A percentile compares a stretch with the other conserved stretches of the same genome.
These are phyloP conservation scores for Sebastes miniatus DNA, from an alignment of 2,797 vertebrate species.

Conservation along the genomic window DNA sequence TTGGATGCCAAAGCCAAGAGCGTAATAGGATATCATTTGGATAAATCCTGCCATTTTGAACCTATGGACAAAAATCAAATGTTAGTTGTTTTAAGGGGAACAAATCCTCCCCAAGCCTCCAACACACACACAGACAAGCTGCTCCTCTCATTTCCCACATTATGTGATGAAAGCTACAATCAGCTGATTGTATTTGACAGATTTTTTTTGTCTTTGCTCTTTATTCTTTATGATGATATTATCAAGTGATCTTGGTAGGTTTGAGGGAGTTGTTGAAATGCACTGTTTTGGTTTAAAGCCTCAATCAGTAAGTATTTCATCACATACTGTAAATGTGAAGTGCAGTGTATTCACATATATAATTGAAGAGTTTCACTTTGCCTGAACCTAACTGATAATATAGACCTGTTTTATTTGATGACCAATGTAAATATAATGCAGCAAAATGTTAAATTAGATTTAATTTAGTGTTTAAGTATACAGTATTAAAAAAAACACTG, in stretches of 20 bases:
- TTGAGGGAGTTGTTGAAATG: neutral
- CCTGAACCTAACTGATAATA: neutral
- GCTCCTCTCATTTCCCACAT: slow-evolving; percentile 7
- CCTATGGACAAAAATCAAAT: slow-evolving; percentile 39
- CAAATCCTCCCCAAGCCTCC: slow-evolving; percentile 15
- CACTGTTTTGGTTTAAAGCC: neutral
- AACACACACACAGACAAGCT: neutral
- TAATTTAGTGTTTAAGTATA: neutral
- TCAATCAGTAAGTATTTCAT: neutral
- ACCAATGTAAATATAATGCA: neutral
- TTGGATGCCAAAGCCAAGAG: slow-evolving; percentile 47
- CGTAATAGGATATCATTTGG: slow-evolving; percentile 47
- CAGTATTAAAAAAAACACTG: neutral
- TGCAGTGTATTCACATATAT: neutral
- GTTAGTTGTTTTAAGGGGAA: slow-evolving; percentile 31
- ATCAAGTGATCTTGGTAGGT: neutral
- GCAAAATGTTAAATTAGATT: neutral
- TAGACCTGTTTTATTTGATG: neutral
- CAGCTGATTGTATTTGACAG: neutral
- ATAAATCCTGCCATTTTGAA: slow-evolving; percentile 37
- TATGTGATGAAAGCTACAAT: slow-evolving; percentile 8
- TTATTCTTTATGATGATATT: neutral
- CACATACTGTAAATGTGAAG: neutral
- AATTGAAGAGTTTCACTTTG: neutral
- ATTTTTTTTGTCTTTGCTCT: neutral